Base-by-base conservation (phyloP, 2,888 invertebrate species). In the Teleogryllus oceanicus region DNA sequence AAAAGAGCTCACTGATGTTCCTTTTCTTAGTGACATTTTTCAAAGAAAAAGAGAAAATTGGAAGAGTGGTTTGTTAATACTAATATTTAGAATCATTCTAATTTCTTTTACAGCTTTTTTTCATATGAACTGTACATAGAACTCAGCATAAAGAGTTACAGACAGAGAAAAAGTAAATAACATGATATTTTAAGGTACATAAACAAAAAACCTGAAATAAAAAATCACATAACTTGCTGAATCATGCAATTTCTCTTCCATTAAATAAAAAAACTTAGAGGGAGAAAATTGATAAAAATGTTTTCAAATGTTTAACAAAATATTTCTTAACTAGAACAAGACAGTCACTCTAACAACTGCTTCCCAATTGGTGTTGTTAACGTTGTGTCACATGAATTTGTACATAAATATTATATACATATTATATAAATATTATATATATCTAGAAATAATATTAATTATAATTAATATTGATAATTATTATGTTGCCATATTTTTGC, bases 401-500 rank as follows among this genome's bases (percentile, higher is more conserved):
- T 62, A 62, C 62, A 62, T 62, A 62, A 62, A 62, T n/a, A 62
- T 62, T 62, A 62, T 62, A 62, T 62, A 62, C 62, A 62, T 62
- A 62, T 62, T 62, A 62, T 62, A 62, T 62, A 62, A 62, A 62
- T 62, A 62, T 62, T 62, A 62, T 62, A 62, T 62, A 62, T 62
- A 62, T 78, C 11, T 78, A 62, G 51, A 78, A n/a, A 74, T 78
- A 77, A 37, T 77, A 78, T 78, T 51, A 78, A 51, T 51, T 77
- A 77, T 20, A 37, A 50, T 77, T 77, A 77, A 77, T 77, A 62
- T 62, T 62, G 62, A 62, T 62, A 18, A 62, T 62, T 13, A 62
- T 62, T 62, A 62, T 62, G 50, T 77, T 77, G 77, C 77, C 77
- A 50, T 77, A 77, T 16, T 50, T 50, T 50, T 77, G 21, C 49